These are phyloP conservation scores for Dioctria linearis DNA, from an alignment of 2,888 invertebrate genomes.

Conservation along the genomic window DNA sequence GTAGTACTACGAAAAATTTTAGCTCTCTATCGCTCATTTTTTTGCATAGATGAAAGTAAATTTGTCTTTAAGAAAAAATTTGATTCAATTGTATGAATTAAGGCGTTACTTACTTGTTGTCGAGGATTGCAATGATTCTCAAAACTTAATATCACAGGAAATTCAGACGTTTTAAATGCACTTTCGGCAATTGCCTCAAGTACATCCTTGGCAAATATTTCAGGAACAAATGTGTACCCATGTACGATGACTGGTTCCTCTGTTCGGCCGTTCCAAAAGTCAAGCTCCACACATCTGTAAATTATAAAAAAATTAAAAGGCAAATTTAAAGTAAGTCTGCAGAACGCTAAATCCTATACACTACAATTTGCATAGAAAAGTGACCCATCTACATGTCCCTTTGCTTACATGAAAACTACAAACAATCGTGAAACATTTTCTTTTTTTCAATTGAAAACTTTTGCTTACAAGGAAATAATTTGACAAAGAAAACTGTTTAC, in stretches of 20 bases:
- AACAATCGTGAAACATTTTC: no score
- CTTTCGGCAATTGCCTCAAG: conserved; percentile 97
- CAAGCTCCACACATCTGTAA: conserved; percentile 90
- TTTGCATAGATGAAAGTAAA: no score
- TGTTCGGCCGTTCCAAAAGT: conserved; percentile 97
- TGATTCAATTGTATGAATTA: no score
- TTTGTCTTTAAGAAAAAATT: no score
- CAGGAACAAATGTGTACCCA: conserved; percentile 97
- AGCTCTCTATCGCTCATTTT: no score
- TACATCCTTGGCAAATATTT: conserved; percentile 95
- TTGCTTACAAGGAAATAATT: neutral
- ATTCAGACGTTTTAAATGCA: conserved; percentile 98
- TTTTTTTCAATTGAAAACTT: neutral
- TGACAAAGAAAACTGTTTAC: neutral
- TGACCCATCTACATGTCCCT: no score
- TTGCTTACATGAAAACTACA: no score
- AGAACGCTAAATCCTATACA: no score
- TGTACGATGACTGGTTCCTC: conserved; percentile 98
- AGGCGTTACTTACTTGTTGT: conserved; percentile 77
- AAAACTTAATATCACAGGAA: conserved; percentile 95
- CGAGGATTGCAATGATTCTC: conserved; percentile 98
- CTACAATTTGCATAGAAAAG: no score
- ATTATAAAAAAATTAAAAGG: conserved; percentile 43
- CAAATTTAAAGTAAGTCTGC: neutral
- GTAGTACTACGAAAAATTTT: no score